Percentiles rank a stretch among this genome's conserved stretches.
phyloP scores from a whole-genome alignment of 2,113 vertebrate genomes.

The Lamprotornis superbus region DNA sequence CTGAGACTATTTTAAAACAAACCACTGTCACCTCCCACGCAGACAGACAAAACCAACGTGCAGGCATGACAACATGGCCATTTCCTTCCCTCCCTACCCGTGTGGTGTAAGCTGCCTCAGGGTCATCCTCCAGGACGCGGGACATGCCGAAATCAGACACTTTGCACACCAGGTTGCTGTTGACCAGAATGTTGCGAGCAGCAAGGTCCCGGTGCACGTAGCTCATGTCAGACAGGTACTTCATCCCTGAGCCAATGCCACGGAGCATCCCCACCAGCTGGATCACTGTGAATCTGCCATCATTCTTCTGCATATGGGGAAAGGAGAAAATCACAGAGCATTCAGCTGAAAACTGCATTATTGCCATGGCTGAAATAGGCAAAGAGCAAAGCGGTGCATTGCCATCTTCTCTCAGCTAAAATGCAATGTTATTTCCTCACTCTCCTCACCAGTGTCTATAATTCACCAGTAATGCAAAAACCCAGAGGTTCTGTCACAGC shows the following conservation, averaged over 20 bases:
- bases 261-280: slow-evolving; percentile 97
- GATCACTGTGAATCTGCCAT: slow-evolving; percentile 95
- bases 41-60: background rate
- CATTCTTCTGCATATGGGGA: slow-evolving; percentile 85
- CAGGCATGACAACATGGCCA: background rate
- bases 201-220: slow-evolving; percentile 96
- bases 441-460: slow-evolving; percentile 43
- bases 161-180: slow-evolving; percentile 98
- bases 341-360: slow-evolving; percentile 42
- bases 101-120: slow-evolving; percentile 95
- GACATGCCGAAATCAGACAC: slow-evolving; percentile 99
- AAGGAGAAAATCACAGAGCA: slow-evolving; percentile 15
- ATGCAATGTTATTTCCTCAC: slow-evolving; percentile 15
- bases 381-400: background rate
- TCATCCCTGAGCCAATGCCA: slow-evolving; percentile 96
- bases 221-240: slow-evolving; percentile 98
- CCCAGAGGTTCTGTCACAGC: background rate
- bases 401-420: slow-evolving; percentile 26
- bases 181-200: slow-evolving; percentile 94
- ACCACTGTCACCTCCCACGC: background rate
- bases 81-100: slow-evolving; percentile 77
- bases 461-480: slow-evolving; percentile 39
- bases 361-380: background rate
- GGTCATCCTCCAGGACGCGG: slow-evolving; percentile 93
- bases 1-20: slow-evolving; percentile 14